Conservation (phyloP, 92 coral and sea anemone genomes). For the Epizoanthus rinbou region DNA sequence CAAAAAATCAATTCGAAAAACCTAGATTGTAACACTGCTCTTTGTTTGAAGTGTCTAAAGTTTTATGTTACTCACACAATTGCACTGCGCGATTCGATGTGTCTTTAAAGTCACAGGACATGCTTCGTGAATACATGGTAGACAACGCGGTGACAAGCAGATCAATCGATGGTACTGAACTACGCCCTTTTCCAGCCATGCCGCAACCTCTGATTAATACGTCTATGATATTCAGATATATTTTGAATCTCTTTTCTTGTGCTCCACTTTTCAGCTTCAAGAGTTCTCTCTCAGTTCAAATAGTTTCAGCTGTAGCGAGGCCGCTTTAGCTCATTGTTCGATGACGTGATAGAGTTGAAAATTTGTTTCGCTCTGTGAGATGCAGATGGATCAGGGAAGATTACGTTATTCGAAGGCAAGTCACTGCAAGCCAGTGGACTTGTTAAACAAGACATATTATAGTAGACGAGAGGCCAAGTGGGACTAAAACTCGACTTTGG, state of each 20-base stretch:
- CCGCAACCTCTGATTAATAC: not conserved
- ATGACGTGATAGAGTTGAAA: constrained; percentile 38
- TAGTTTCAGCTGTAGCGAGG: constrained; percentile 14
- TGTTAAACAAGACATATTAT: not conserved
- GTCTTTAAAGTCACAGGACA: constrained; percentile 11
- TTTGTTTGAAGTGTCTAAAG: not conserved
- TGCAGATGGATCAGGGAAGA: constrained; percentile 40
- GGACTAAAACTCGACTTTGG: no score
- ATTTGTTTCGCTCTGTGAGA: constrained; percentile 41
- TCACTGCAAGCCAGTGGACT: not conserved
- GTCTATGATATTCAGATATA: not conserved
- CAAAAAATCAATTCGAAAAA: no score
- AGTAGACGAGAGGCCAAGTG: not conserved
- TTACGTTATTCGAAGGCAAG: constrained; percentile 41
- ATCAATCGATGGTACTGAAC: constrained; percentile 18
- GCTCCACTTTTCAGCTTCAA: not conserved
- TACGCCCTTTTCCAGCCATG: constrained; percentile 23
- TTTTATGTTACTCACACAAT: constrained; percentile 14
- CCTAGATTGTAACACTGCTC: no score
- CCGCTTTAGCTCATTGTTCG: constrained; percentile 28
- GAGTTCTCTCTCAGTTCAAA: not conserved
- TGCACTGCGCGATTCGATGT: constrained; percentile 17
- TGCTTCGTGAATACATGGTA: not conserved
- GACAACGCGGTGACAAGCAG: constrained; percentile 31
- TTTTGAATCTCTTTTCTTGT: not conserved